Percentiles rank a stretch among this genome's conserved stretches.
phyloP scores from a whole-genome alignment of 64 coral and sea anemone species.

The Pocillopora verrucosa region DNA sequence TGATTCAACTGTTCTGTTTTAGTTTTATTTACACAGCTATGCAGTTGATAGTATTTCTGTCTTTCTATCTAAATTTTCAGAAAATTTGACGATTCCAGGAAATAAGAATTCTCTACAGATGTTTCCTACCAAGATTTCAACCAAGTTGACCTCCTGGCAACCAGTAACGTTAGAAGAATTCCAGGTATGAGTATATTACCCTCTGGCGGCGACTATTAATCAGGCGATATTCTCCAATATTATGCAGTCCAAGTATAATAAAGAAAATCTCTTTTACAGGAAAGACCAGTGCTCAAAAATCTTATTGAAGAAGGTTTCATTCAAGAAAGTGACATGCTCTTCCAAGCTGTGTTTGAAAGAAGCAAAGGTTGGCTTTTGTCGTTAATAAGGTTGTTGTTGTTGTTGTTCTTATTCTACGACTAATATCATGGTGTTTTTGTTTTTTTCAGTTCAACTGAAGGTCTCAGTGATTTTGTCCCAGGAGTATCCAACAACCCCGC shows the following conservation, averaged over 20 bases:
- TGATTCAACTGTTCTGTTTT: not conserved
- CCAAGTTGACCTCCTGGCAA: conserved; percentile 11
- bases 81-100: conserved; percentile 22
- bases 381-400: not conserved
- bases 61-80: not conserved
- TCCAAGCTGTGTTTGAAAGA: conserved; percentile 76
- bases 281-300: conserved; percentile 39
- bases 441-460: conserved; percentile 59
- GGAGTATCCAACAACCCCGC: conserved; percentile 85
- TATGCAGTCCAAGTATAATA: not conserved
- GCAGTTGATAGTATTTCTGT: not conserved
- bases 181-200: not conserved
- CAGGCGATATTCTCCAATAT: too few relatives aligned
- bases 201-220: too few relatives aligned
- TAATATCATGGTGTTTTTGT: not conserved
- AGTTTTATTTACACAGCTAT: not conserved
- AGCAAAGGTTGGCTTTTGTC: conserved; percentile 33
- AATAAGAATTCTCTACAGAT: conserved; percentile 31
- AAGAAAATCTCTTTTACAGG: conserved; percentile 45
- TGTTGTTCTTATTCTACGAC: not conserved
- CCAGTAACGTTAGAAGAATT: conserved; percentile 36
- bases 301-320: conserved; percentile 61
- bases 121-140: conserved; percentile 53
- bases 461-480: conserved; percentile 60
- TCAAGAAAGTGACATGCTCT: conserved; percentile 82